A percentile compares a stretch with the other conserved stretches of the same genome.
phyloP scores from a whole-genome alignment of 1,140 invertebrate species.

The Manduca sexta region DNA sequence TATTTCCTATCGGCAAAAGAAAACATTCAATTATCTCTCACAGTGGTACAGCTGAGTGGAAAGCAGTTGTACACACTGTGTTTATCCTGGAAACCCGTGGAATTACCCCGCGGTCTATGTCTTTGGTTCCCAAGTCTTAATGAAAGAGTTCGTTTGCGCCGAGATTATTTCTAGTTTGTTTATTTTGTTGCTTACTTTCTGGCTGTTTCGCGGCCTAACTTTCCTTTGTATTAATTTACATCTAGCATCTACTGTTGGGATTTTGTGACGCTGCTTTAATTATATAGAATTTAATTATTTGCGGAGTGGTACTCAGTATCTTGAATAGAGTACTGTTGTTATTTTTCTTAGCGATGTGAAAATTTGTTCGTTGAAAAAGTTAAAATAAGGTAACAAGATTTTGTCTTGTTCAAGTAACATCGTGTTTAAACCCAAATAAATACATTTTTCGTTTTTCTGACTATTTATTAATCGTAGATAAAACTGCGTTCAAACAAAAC shows the following conservation, averaged over 20 bases:
- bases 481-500: too few species aligned
- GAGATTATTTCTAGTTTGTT: conserved; percentile 54
- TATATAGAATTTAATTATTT: background rate
- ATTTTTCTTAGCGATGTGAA: too few species aligned
- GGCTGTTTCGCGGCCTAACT: conserved; percentile 24
- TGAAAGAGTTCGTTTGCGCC: conserved; percentile 56
- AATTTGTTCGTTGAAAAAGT: too few species aligned
- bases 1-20: background rate
- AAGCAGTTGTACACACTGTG: background rate
- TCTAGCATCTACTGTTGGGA: background rate
- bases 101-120: conserved; percentile 43
- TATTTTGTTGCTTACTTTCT: conserved; percentile 40
- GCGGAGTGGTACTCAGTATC: too few species aligned
- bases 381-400: too few species aligned
- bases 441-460: too few species aligned
- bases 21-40: conserved; percentile 1
- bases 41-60: background rate
- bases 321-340: too few species aligned
- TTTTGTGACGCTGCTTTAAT: background rate
- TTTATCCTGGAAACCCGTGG: conserved; percentile 27
- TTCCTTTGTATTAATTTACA: conserved; percentile 38
- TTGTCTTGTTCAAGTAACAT: too few species aligned
- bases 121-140: conserved; percentile 48
- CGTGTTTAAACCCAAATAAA: too few species aligned
- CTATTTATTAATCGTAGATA: too few species aligned